phyloP scores from a whole-genome alignment of 2,888 invertebrate species.

The Cosmia trapezina region DNA sequence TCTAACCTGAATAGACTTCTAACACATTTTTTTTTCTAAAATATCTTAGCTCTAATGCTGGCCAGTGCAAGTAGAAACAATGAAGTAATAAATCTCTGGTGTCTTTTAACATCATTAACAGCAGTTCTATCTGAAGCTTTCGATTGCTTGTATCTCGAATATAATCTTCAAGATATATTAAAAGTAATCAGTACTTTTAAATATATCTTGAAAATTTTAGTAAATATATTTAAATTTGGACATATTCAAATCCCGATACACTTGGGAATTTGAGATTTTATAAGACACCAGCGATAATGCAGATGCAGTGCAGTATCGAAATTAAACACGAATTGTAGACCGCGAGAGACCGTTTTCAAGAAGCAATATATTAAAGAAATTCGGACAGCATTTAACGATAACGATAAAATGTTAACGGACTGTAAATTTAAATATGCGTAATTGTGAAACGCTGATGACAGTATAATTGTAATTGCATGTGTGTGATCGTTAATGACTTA shows the following conservation, averaged over 20 bases:
- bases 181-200: too few species aligned
- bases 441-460: constrained; percentile 47
- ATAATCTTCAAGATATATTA: background rate
- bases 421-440: constrained; percentile 32
- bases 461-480: constrained; percentile 44
- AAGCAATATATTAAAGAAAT: constrained; percentile 17
- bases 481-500: constrained; percentile 29
- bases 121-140: constrained; percentile 16
- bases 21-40: constrained; percentile 48
- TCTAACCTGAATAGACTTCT: constrained; percentile 64
- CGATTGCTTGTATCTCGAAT: constrained; percentile 7
- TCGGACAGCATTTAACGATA: constrained; percentile 29
- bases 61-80: constrained; percentile 24
- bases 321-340: background rate
- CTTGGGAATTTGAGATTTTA: background rate
- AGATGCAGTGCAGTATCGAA: background rate
- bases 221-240: background rate
- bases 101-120: constrained; percentile 20
- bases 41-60: constrained; percentile 33
- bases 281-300: background rate
- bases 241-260: background rate
- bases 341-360: constrained; percentile 15
- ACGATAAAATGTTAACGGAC: constrained; percentile 43
- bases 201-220: background rate
- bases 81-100: constrained; percentile 38